phyloP scores from a whole-genome alignment of 92 coral and sea anemone genomes.

The Diadumene lineata region DNA sequence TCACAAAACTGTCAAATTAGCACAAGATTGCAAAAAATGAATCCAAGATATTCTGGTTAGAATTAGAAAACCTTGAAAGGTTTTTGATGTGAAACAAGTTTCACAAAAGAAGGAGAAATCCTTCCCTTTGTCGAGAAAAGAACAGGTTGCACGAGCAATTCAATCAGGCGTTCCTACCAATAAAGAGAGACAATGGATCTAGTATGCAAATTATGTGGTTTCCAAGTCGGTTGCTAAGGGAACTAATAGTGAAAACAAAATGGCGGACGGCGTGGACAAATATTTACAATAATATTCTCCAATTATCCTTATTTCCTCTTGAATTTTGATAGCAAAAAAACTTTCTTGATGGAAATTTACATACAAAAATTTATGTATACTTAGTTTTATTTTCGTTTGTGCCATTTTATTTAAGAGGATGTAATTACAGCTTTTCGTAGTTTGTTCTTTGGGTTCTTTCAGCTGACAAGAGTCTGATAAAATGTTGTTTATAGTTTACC shows the following conservation, averaged over 20 bases:
- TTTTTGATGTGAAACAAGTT: background rate
- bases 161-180: constrained; percentile 24
- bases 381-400: background rate
- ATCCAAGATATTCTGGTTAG: background rate
- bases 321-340: background rate
- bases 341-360: too few species aligned
- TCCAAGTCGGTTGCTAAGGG: too few species aligned
- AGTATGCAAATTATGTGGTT: constrained; percentile 41
- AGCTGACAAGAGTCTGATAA: background rate
- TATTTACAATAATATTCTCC: background rate
- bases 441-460: background rate
- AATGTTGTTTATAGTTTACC: background rate
- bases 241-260: constrained; percentile 33
- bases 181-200: background rate
- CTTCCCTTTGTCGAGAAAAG: background rate
- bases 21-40: background rate
- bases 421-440: constrained; percentile 2
- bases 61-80: background rate
- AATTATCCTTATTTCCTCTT: background rate
- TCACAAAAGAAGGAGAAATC: constrained; percentile 4
- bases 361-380: too few species aligned
- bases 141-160: constrained; percentile 26
- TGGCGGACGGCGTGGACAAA: constrained; percentile 33
- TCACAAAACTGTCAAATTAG: background rate
- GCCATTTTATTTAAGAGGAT: background rate